A percentile compares a stretch with the other conserved stretches of the same genome.
These are phyloP conservation scores for Aldabrachelys gigantea DNA, from an alignment of 2,113 vertebrate genomes.

Conservation along the genomic window DNA sequence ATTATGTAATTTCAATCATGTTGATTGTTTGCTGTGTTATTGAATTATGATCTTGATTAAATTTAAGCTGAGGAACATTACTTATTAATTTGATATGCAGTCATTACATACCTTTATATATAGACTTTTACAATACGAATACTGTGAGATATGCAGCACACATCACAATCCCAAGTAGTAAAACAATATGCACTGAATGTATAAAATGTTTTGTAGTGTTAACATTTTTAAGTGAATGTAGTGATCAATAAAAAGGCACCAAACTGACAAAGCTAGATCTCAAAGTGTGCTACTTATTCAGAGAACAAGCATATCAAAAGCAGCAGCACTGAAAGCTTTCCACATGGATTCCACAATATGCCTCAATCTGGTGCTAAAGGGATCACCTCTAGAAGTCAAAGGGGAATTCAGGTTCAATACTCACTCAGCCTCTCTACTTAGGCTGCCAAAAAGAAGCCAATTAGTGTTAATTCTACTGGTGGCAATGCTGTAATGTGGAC, in stretches of 20 bases:
- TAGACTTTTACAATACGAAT: not conserved
- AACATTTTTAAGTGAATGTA: not conserved
- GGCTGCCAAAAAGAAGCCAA: not conserved
- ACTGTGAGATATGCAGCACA: not conserved
- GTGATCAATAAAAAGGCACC: not conserved
- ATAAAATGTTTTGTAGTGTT: not conserved
- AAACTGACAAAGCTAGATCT: not conserved
- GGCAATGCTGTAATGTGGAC: not conserved
- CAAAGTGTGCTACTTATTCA: not conserved
- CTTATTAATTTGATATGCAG: constrained; percentile 5
- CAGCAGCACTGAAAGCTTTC: not conserved
- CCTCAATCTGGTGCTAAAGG: accelerated
- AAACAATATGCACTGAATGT: not conserved
- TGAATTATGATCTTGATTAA: constrained; percentile 23
- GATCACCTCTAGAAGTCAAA: not conserved
- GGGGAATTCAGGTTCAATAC: not conserved
- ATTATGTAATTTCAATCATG: constrained; percentile 23
- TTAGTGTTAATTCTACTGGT: not conserved
- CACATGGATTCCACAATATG: not conserved
- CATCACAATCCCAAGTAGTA: not conserved
- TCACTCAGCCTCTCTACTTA: not conserved
- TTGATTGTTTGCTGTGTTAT: constrained; percentile 25
- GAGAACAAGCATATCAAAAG: not conserved
- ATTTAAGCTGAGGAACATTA: not conserved
- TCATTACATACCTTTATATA: not conserved